Conservation (phyloP, 2,888 invertebrate species). For the Andrena bicolor region DNA sequence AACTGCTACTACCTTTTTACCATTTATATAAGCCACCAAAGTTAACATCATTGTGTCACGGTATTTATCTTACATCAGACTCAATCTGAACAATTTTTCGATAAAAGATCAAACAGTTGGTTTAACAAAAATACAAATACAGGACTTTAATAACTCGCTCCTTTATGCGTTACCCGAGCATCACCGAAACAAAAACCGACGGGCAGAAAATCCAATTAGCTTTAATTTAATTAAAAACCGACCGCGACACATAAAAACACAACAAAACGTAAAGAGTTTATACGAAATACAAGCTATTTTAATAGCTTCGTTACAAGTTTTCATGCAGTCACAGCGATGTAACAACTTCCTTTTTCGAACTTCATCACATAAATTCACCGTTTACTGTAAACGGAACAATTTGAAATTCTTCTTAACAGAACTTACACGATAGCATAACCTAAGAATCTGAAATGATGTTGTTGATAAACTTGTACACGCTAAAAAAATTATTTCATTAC, state of each 20-base stretch:
- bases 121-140: not conserved
- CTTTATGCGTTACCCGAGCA: constrained; percentile 6
- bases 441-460: not conserved
- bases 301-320: not conserved
- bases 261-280: constrained; percentile 2
- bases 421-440: not conserved
- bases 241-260: not conserved
- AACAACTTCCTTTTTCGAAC: not conserved
- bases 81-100: not conserved
- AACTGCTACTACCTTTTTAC: no score
- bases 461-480: no score
- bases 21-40: no score
- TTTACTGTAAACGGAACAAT: not conserved
- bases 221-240: constrained; percentile 43
- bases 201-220: constrained; percentile 41
- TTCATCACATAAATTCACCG: not conserved
- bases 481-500: no score
- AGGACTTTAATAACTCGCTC: constrained; percentile 16
- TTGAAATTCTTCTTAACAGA: not conserved
- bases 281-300: constrained; percentile 3
- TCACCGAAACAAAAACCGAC: not conserved
- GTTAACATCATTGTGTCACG: no score
- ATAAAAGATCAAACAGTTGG: not conserved
- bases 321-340: not conserved
- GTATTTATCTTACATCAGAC: not conserved